A percentile compares a stretch with the other conserved stretches of the same genome.
Evolutionary conservation across 2,888 invertebrate species (phyloP).

Genomic region (Eupeodes luniger): DNA sequence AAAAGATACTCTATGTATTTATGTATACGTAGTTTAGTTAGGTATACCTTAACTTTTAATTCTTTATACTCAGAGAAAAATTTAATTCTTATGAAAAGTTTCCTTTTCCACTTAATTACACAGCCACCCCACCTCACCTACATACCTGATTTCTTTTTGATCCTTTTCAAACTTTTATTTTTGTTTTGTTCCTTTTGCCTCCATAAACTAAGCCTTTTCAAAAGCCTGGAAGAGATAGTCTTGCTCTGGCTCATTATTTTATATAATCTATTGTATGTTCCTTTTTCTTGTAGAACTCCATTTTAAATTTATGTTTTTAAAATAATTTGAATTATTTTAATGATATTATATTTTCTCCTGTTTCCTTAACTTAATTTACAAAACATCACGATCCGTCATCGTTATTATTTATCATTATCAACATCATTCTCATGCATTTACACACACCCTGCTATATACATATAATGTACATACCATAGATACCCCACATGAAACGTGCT

Average conservation of each 20-base stretch:
- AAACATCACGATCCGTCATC: constrained; percentile 21
- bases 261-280: constrained; percentile 48
- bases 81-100: constrained; percentile 60
- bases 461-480: neutral
- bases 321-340: constrained; percentile 53
- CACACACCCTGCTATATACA: neutral
- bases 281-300: neutral
- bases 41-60: constrained; percentile 36
- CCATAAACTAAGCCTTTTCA: constrained; percentile 9
- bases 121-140: neutral
- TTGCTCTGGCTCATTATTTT: constrained; percentile 33
- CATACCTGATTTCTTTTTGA: constrained; percentile 37
- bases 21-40: too few relatives aligned
- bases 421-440: constrained; percentile 5
- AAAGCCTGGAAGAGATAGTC: neutral
- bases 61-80: constrained; percentile 30
- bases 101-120: constrained; percentile 48
- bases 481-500: constrained; percentile 27
- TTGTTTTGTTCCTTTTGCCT: neutral
- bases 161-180: constrained; percentile 15
- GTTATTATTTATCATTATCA: neutral
- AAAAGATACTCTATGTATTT: too few relatives aligned
- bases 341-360: constrained; percentile 25
- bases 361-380: constrained; percentile 28
- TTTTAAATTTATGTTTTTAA: neutral